phyloP scores from a whole-genome alignment of 2,888 invertebrate species.

The Drosophila subquinaria region DNA sequence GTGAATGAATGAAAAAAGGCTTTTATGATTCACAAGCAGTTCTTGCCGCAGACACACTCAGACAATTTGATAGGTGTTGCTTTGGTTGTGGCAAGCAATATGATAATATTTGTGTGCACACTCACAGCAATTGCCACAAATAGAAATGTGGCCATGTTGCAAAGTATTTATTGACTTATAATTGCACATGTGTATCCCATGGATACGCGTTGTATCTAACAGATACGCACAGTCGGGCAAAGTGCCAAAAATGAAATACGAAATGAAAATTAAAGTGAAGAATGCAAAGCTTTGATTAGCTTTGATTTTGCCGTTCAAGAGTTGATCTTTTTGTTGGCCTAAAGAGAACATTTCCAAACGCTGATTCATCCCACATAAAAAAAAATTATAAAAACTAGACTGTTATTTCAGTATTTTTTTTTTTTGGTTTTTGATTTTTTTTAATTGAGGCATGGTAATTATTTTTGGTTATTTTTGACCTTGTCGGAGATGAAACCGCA shows the following conservation, averaged over 20 bases:
- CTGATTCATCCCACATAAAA: slow-evolving; percentile 39
- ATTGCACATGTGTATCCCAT: slow-evolving; percentile 28
- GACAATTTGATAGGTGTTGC: slow-evolving; percentile 6
- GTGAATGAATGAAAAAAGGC: background rate
- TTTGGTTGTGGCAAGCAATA: slow-evolving; percentile 28
- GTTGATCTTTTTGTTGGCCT: slow-evolving; percentile 28
- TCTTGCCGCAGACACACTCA: slow-evolving; percentile 1
- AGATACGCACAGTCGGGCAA: slow-evolving; percentile 16
- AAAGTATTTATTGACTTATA: slow-evolving; percentile 42
- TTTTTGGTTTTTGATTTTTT: background rate
- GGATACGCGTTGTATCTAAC: slow-evolving; percentile 20
- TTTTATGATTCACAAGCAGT: slow-evolving; percentile 23
- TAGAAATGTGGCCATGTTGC: slow-evolving; percentile 24
- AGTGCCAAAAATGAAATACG: slow-evolving; percentile 24
- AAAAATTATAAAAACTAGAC: slow-evolving; percentile 8
- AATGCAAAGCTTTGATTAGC: slow-evolving; percentile 51
- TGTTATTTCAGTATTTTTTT: slow-evolving; percentile 16
- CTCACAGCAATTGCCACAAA: slow-evolving; percentile 28
- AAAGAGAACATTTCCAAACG: slow-evolving; percentile 17
- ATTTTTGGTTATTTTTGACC: slow-evolving; percentile 53
- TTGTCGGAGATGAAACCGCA: slow-evolving; percentile 63
- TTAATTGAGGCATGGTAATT: slow-evolving; percentile 64
- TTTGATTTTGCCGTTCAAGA: slow-evolving; percentile 8
- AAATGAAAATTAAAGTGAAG: slow-evolving; percentile 12
- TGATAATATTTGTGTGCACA: slow-evolving; percentile 31